A percentile compares a stretch with the other conserved stretches of the same genome.
These are phyloP conservation scores for Lagria hirta DNA, from an alignment of 2,888 invertebrate genomes.

Conservation along the genomic window DNA sequence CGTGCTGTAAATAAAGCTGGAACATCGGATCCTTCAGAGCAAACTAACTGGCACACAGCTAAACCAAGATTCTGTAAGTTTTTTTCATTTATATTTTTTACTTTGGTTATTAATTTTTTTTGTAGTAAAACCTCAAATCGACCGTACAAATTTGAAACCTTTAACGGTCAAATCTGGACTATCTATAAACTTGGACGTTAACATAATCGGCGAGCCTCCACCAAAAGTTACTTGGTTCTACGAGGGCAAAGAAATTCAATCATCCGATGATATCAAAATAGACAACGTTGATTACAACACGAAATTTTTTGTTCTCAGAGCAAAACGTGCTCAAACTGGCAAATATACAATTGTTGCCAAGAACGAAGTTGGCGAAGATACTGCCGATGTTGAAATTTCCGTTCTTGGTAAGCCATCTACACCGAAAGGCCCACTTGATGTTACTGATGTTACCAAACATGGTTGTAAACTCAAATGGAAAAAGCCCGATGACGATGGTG, in stretches of 20 bases:
- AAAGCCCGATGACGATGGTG: constrained; percentile 95
- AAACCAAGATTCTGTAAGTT: constrained; percentile 84
- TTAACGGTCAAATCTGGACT: constrained; percentile 85
- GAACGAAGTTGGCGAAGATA: constrained; percentile 91
- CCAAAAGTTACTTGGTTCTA: constrained; percentile 89
- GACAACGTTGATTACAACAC: constrained; percentile 89
- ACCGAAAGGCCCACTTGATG: constrained; percentile 85
- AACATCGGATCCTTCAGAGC: constrained; percentile 86
- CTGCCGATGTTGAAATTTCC: constrained; percentile 86
- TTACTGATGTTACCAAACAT: constrained; percentile 86
- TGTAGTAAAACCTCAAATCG: constrained; percentile 91
- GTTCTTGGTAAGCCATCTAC: constrained; percentile 76
- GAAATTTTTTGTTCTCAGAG: constrained; percentile 82
- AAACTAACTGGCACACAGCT: constrained; percentile 88
- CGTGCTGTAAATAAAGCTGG: constrained; percentile 97
- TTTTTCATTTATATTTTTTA: constrained; percentile 5
- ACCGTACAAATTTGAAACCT: constrained; percentile 84
- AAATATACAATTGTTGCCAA: constrained; percentile 87
- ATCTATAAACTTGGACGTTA: constrained; percentile 82
- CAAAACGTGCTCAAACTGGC: constrained; percentile 79
- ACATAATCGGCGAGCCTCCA: constrained; percentile 90
- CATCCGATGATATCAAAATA: constrained; percentile 67
- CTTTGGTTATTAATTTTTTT: constrained; percentile 33
- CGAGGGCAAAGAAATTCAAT: constrained; percentile 67
- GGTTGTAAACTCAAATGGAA: constrained; percentile 91